Evolutionary conservation across 1,140 invertebrate species (phyloP).

Genomic region (Drosophila oshimai): DNA sequence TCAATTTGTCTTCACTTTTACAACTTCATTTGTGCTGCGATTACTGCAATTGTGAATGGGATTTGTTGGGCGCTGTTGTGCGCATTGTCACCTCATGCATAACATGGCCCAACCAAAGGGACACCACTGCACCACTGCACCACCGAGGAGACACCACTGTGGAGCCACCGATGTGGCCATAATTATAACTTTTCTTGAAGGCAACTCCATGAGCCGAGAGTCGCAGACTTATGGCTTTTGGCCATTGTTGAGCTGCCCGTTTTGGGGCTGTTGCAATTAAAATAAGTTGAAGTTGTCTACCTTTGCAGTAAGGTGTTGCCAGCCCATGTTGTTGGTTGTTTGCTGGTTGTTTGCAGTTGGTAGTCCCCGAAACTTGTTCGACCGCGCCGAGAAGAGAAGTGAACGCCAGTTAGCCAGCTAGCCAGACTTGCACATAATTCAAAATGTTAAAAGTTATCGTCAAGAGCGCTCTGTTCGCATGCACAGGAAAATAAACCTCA

Average conservation of each 20-base stretch:
- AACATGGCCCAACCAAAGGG: conserved; percentile 41
- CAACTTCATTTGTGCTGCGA: no score
- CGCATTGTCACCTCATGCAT: conserved; percentile 66
- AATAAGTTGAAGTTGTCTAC: conserved; percentile 80
- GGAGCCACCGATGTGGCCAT: conserved; percentile 29
- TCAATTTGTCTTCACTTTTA: no score
- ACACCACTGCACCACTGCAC: background rate
- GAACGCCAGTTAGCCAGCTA: conserved; percentile 50
- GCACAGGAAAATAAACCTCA: background rate
- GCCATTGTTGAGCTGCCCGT: conserved; percentile 31
- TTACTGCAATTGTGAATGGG: conserved; percentile 12
- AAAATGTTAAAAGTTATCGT: conserved; percentile 82
- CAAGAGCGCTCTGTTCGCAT: conserved; percentile 57
- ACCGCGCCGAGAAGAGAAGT: conserved; percentile 40
- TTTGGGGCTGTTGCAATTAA: conserved; percentile 73
- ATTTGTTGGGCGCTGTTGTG: conserved; percentile 24
- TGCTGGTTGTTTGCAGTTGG: background rate
- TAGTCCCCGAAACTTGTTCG: conserved; percentile 66
- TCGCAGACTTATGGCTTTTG: conserved; percentile 16
- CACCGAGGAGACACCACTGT: background rate
- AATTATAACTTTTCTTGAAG: conserved; percentile 70
- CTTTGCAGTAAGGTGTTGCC: conserved; percentile 64
- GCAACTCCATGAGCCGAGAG: conserved; percentile 3
- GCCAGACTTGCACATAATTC: conserved; percentile 67
- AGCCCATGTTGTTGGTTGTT: background rate